Evolutionary conservation across 2,797 vertebrate genomes (phyloP).

Genomic region (Geotrypetes seraphini): DNA sequence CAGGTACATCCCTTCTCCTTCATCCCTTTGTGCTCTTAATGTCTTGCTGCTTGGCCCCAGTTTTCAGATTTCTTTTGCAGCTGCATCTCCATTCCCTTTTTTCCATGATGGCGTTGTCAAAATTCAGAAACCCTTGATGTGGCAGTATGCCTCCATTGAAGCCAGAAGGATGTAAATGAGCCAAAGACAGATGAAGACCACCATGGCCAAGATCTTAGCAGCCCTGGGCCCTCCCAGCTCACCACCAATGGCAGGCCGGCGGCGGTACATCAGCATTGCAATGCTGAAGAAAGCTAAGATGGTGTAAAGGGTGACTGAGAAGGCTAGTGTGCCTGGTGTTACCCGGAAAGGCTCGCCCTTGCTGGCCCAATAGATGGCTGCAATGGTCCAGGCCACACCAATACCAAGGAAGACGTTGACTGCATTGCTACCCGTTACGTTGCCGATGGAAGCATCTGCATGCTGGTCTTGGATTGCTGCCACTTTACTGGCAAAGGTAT

Average conservation of each 20-base stretch:
- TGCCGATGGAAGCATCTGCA: slow-evolving; percentile 75
- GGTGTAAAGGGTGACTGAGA: slow-evolving; percentile 77
- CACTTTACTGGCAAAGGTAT: slow-evolving; percentile 77
- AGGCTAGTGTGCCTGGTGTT: slow-evolving; percentile 66
- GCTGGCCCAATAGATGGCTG: slow-evolving; percentile 63
- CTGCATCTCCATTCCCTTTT: too few species aligned
- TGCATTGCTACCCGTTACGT: slow-evolving; percentile 77
- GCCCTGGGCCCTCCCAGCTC: slow-evolving; percentile 73
- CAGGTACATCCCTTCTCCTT: too few species aligned
- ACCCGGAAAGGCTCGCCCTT: slow-evolving; percentile 58
- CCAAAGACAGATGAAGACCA: slow-evolving; percentile 66
- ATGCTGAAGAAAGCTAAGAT: slow-evolving; percentile 59
- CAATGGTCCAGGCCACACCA: slow-evolving; percentile 79
- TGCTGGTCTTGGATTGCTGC: slow-evolving; percentile 79
- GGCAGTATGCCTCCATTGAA: slow-evolving; percentile 72
- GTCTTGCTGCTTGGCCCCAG: too few species aligned
- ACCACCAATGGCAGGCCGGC: slow-evolving; percentile 51
- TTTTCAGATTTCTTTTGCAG: too few species aligned
- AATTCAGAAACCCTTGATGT: slow-evolving; percentile 64
- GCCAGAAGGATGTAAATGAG: slow-evolving; percentile 72
- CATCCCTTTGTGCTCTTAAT: too few species aligned
- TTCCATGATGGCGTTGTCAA: too few species aligned
- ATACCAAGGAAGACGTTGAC: slow-evolving; percentile 80
- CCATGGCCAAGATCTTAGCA: slow-evolving; percentile 60
- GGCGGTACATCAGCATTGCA: slow-evolving; percentile 61